Percentiles rank a stretch among this genome's conserved stretches.
Evolutionary conservation across 2,888 invertebrate genomes (phyloP).

Genomic region (Theristus sp.): DNA sequence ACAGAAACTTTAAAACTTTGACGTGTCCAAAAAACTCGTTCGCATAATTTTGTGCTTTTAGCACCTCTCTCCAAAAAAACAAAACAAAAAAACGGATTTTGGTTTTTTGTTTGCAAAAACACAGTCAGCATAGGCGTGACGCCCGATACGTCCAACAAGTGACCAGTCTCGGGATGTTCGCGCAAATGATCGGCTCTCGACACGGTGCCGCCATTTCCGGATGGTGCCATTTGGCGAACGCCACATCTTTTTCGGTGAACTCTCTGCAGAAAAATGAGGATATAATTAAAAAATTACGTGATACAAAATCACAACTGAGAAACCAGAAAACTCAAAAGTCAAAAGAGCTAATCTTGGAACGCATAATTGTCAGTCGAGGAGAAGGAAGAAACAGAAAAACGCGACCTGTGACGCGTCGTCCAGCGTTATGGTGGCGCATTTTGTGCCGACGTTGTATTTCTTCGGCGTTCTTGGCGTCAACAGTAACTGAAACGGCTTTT

Average conservation of each 20-base stretch:
- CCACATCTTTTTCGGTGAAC: constrained; percentile 42
- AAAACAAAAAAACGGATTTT: too few species aligned
- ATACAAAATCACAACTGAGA: neutral
- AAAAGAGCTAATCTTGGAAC: constrained; percentile 1
- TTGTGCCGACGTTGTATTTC: constrained; percentile 92
- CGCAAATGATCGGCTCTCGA: constrained; percentile 41
- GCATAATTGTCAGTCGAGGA: too few species aligned
- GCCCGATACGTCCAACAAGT: constrained; percentile 84
- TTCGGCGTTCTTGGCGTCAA: constrained; percentile 90
- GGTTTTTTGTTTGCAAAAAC: too few species aligned
- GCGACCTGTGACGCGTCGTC: too few species aligned
- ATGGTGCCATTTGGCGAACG: constrained; percentile 42
- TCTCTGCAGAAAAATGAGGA: too few species aligned
- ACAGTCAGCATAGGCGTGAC: constrained; percentile 73
- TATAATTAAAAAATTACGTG: constrained; percentile 6
- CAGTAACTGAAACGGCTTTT: constrained; percentile 46
- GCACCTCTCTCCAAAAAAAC: too few species aligned
- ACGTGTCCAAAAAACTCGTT: too few species aligned
- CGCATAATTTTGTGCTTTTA: too few species aligned
- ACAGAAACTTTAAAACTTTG: too few species aligned
- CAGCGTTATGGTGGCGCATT: constrained; percentile 93
- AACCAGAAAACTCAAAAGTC: neutral
- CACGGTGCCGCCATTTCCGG: constrained; percentile 39
- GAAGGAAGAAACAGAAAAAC: too few species aligned
- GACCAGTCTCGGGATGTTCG: constrained; percentile 77